Base-by-base conservation (phyloP, 2,113 vertebrate species). In the Sphaerodactylus townsendi region DNA sequence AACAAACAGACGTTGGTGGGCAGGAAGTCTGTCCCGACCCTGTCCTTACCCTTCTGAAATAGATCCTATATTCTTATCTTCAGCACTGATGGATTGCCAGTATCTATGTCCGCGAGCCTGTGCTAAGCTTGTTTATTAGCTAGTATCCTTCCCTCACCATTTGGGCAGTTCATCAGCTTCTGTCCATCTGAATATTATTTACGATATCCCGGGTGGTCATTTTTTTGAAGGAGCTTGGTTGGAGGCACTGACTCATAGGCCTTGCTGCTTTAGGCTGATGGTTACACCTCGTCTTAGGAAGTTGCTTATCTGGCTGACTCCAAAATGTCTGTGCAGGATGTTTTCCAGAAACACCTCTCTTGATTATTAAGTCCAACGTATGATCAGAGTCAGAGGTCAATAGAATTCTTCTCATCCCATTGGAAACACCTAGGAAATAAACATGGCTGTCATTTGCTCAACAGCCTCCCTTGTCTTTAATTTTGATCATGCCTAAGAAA, bases 311-410 rank as follows among this genome's bases (percentile, higher is more conserved):
- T 78, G 10, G 44, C 23, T 64, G 68, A 64, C 83, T 85, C 77
- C 83, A 79, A 79, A 74, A 62, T 64, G 74, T 84, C 74, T 62
- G 25, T 64, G 68, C 71, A 79, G 76, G 23, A 48, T 72, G 76
- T 72, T 79, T 84, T 85, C 62, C 74, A 71, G 68, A 71, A 64
- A 48, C 53, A 72, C 23, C 39, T 50, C n/a, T 59, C 39, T 37
- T 79, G 41, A 50, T 85, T 72, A 79, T 30, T 28, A 4, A 77
- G 5, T 35, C 41, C 62, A 64, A 71, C 71, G 21, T 64, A 78
- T 77, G 64, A 62, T 46, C 5, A 62, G 9, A 30, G n/a, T 46
- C 56, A 78, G 65, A 78, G 66, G 50, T 78, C 30, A 77, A 71
- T 68, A 70, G 9, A 4, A 11, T 69, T 44, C 25, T 83, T 23